A percentile compares a stretch with the other conserved stretches of the same genome.
Evolutionary conservation across 2,888 invertebrate species (phyloP).

Genomic region (Thysanoteuthis rhombus): DNA sequence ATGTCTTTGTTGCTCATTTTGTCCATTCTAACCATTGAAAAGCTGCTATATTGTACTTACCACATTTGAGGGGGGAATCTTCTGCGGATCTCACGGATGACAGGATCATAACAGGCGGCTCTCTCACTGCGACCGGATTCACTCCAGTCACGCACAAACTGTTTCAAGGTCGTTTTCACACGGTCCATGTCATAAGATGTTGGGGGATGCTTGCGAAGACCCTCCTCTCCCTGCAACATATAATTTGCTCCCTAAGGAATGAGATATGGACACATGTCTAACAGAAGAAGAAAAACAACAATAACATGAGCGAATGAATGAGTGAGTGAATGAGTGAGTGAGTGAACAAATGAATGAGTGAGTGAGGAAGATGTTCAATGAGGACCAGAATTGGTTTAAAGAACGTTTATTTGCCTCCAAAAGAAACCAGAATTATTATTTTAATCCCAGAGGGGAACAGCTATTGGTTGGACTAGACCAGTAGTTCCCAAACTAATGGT

Average conservation of each 20-base stretch:
- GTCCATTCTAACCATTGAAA: not conserved
- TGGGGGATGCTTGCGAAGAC: slow-evolving; percentile 44
- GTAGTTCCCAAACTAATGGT: too few species aligned
- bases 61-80: slow-evolving; percentile 74
- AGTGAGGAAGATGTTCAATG: too few species aligned
- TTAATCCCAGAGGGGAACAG: too few species aligned
- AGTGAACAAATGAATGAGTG: not conserved
- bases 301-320: not conserved
- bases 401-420: too few species aligned
- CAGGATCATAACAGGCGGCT: slow-evolving; percentile 86
- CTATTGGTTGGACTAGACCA: too few species aligned
- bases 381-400: not conserved
- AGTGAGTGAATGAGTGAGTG: not conserved
- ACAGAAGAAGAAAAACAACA: not conserved
- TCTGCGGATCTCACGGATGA: slow-evolving; percentile 82
- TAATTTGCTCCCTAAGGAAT: slow-evolving; percentile 26
- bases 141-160: slow-evolving; percentile 98
- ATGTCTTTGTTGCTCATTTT: not conserved
- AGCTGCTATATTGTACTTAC: slow-evolving; percentile 49
- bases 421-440: too few species aligned
- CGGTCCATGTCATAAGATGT: slow-evolving; percentile 76
- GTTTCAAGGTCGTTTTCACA: slow-evolving; percentile 92
- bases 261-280: not conserved
- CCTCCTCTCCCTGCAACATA: slow-evolving; percentile 40
- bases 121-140: slow-evolving; percentile 83